A percentile compares a stretch with the other conserved stretches of the same genome.
These are phyloP conservation scores for Montipora cactus DNA, from an alignment of 64 coral and sea anemone genomes.

Conservation along the genomic window DNA sequence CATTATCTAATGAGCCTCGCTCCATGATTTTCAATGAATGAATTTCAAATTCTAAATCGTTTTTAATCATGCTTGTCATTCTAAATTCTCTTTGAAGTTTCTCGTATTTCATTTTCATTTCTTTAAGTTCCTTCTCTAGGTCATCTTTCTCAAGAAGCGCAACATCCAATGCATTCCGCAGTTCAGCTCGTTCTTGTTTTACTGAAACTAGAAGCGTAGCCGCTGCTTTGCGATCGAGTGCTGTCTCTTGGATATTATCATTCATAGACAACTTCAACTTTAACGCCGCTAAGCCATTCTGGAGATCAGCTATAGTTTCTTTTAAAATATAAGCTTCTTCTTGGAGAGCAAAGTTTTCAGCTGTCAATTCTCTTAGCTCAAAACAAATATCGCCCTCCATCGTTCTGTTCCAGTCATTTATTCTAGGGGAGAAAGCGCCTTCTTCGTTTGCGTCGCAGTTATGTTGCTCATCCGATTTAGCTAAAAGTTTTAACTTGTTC, in stretches of 20 bases:
- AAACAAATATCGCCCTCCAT: conserved; percentile 1
- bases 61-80: conserved; percentile 51
- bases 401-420: background rate
- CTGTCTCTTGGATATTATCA: conserved; percentile 51
- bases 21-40: background rate
- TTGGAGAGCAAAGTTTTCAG: conserved; percentile 52
- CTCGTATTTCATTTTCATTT: conserved; percentile 63
- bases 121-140: conserved; percentile 69
- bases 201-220: conserved; percentile 85
- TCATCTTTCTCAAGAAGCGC: conserved; percentile 81
- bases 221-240: conserved; percentile 64
- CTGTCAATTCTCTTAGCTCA: conserved; percentile 60
- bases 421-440: background rate
- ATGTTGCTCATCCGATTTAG: background rate
- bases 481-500: conserved; percentile 46
- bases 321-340: conserved; percentile 71
- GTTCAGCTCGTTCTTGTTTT: conserved; percentile 88
- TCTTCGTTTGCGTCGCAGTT: background rate
- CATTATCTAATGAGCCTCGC: background rate
- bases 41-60: conserved; percentile 69
- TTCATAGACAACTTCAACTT: conserved; percentile 84
- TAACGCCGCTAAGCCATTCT: conserved; percentile 73
- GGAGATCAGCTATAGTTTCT: conserved; percentile 74
- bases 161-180: conserved; percentile 64
- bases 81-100: conserved; percentile 75